phyloP scores from a whole-genome alignment of 1,140 invertebrate species.

The Rhyzopertha dominica region DNA sequence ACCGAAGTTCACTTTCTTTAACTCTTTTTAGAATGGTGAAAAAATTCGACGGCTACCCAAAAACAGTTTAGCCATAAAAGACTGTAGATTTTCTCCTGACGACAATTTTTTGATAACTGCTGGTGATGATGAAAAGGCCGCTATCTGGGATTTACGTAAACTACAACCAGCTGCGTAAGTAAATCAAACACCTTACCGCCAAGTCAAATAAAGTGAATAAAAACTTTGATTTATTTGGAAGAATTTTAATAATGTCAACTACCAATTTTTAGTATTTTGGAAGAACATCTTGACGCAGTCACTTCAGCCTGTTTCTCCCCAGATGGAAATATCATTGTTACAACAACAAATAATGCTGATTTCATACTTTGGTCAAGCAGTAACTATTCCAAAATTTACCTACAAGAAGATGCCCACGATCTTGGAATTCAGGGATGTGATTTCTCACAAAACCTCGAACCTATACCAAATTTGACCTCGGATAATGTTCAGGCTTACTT shows the following conservation, averaged over 20 bases:
- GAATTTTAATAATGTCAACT: constrained; percentile 22
- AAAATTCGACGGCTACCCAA: constrained; percentile 35
- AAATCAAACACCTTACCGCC: too few species aligned
- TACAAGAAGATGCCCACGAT: constrained; percentile 60
- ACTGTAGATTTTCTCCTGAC: constrained; percentile 64
- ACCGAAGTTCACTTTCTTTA: too few species aligned
- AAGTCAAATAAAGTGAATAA: too few species aligned
- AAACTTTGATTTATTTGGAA: background rate
- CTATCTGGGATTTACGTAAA: constrained; percentile 59
- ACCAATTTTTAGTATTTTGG: constrained; percentile 44
- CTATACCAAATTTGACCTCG: constrained; percentile 36
- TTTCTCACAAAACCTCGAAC: constrained; percentile 52
- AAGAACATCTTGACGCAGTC: constrained; percentile 55
- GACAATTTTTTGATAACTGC: constrained; percentile 59
- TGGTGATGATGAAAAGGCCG: constrained; percentile 68
- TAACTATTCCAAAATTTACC: constrained; percentile 27
- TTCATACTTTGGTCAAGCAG: constrained; percentile 55
- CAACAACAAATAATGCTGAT: constrained; percentile 60
- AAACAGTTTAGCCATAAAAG: constrained; percentile 41
- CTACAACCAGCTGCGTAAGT: constrained; percentile 49
- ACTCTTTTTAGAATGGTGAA: constrained; percentile 40
- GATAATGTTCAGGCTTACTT: constrained; percentile 48
- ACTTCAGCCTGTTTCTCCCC: constrained; percentile 60
- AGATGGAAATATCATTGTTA: constrained; percentile 58
- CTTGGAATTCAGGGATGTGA: constrained; percentile 64